Conservation (phyloP, 2,113 vertebrate genomes). For the Jaculus jaculus region DNA sequence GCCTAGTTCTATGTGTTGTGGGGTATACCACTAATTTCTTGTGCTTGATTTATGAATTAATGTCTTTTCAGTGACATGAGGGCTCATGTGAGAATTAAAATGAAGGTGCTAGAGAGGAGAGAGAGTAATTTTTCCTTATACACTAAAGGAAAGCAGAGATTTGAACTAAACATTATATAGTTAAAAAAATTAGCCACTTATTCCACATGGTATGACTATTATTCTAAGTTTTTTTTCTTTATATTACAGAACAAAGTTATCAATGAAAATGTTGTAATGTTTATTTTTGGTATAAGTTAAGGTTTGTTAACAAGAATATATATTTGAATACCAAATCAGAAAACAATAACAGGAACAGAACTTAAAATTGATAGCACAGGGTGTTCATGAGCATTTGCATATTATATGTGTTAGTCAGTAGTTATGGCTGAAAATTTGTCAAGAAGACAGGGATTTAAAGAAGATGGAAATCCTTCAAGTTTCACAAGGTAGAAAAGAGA, state of each 20-base stretch:
- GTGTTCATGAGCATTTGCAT: neutral
- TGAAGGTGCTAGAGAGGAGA: neutral
- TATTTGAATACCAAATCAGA: neutral
- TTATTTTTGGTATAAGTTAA: neutral
- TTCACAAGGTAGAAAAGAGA: neutral
- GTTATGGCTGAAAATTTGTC: neutral
- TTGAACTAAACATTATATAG: conserved; percentile 11
- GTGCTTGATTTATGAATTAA: neutral
- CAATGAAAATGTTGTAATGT: neutral
- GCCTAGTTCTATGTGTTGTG: neutral
- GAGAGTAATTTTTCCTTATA: neutral
- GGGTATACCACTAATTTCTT: neutral
- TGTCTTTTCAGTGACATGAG: neutral
- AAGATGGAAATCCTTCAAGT: neutral
- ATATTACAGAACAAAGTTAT: neutral
- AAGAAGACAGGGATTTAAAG: neutral
- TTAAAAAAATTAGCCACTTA: neutral
- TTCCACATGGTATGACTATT: neutral
- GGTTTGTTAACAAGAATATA: neutral
- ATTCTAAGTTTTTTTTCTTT: neutral
- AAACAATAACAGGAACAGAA: neutral
- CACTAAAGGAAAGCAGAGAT: neutral
- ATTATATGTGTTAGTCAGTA: neutral
- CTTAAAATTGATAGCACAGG: neutral
- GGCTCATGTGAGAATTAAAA: neutral